A percentile compares a stretch with the other conserved stretches of the same genome.
Conservation (phyloP, 2,797 vertebrate species). For the Cuniculus paca region DNA sequence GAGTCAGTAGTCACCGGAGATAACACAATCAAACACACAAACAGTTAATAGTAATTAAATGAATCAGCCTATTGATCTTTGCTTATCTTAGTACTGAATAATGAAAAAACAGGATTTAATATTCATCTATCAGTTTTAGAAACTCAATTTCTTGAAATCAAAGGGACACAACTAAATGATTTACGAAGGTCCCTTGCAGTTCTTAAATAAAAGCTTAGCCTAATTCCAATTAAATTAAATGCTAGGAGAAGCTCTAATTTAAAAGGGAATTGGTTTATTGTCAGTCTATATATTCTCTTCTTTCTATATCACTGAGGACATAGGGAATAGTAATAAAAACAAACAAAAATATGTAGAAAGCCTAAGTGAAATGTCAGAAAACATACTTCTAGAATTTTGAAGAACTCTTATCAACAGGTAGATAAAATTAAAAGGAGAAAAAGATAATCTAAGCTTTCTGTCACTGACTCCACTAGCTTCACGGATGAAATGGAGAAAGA, state of each 20-base stretch:
- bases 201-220: conserved; percentile 24
- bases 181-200: not conserved
- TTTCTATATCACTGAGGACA: not conserved
- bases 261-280: conserved; percentile 57
- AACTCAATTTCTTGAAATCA: not conserved
- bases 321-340: not conserved
- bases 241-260: conserved; percentile 40
- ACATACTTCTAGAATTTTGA: not conserved
- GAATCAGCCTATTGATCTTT: conserved; percentile 50
- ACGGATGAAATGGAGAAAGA: not conserved
- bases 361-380: not conserved
- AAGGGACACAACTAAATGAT: conserved; percentile 49
- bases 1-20: not conserved
- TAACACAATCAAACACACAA: conserved; percentile 15
- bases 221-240: conserved; percentile 48
- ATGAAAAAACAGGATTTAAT: conserved; percentile 23
- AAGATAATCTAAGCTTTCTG: not conserved
- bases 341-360: not conserved
- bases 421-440: conserved; percentile 27
- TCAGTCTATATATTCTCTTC: not conserved
- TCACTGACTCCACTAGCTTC: not conserved
- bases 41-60: conserved; percentile 63
- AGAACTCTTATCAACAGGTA: not conserved
- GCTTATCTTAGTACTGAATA: conserved; percentile 49
- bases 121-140: conserved; percentile 53